A percentile compares a stretch with the other conserved stretches of the same genome.
phyloP scores from a whole-genome alignment of 1,140 invertebrate species.

The Aethina tumida region DNA sequence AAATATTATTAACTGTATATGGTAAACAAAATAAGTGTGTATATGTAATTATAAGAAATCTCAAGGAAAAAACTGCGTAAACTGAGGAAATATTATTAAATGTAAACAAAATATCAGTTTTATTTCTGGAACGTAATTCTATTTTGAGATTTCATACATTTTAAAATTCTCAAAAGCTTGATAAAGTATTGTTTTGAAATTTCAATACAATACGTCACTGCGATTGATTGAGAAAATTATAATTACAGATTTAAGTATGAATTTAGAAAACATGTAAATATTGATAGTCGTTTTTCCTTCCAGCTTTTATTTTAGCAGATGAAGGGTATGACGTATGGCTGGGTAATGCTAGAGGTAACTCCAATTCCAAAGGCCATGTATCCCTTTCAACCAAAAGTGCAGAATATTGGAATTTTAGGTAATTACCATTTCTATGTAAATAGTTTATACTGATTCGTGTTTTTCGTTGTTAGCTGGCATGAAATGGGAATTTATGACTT shows the following conservation, averaged over 20 bases:
- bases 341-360: slow-evolving; percentile 57
- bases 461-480: slow-evolving; percentile 35
- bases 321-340: slow-evolving; percentile 71
- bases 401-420: slow-evolving; percentile 63
- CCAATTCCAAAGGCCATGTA: slow-evolving; percentile 45
- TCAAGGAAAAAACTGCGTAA: no score
- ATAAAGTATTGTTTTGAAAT: no score
- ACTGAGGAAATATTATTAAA: no score
- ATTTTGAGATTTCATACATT: no score
- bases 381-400: slow-evolving; percentile 33
- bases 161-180: no score
- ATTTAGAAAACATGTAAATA: not conserved
- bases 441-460: not conserved
- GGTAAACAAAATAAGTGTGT: no score
- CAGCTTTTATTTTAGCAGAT: slow-evolving; percentile 57
- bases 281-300: slow-evolving; percentile 21
- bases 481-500: slow-evolving; percentile 60
- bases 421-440: slow-evolving; percentile 9
- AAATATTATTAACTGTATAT: no score
- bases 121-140: no score
- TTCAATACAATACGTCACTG: no score
- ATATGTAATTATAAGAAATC: no score
- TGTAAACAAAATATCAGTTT: no score
- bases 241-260: not conserved
- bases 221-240: no score